Base-by-base conservation (phyloP, 1,140 invertebrate genomes). In the Physella acuta region DNA sequence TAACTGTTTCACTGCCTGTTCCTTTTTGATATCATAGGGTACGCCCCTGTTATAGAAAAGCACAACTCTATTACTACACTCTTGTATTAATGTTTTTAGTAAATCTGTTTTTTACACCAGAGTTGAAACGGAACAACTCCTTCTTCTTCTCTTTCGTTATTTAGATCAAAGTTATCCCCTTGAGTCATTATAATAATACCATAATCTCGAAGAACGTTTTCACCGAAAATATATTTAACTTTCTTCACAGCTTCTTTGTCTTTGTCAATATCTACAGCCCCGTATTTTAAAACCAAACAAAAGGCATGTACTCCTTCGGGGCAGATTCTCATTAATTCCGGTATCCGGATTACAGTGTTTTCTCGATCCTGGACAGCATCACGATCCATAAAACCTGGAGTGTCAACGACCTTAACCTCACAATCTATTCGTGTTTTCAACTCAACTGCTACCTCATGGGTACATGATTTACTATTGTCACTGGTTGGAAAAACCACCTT, bases 171-270 rank as follows among this genome's bases (percentile, higher is more conserved):
- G n/a, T 44, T 62, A 49, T 62, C 60, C 14, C 60, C 60, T 39
- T 49, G 28, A 1, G 60, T 62, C 60, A 62, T 62, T 11, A 62
- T 26, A 5, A 44, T 62, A 26, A 62, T 44, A 11, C 60, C 60
- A 30, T 49, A 62, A 49, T 62, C 44, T 37, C 36, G 31, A 26
- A 62, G 28, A 17, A 62, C 37, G 30, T 26, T 26, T 39, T 37
- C 36, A 49, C 60, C 60, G 28, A 62, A 62, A 11, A 49, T 62
- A 3, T 14, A 24, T 24, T 49, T 62, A 1, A 62, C 44, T 17
- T 34, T 34, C 17, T 58, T 34, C 30, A 58, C 16, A 8, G 56
- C 56, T 20, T 58, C 56, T 33, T 34, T 58, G 20, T 58, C 56
- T 34, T 58, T 30, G 1, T 34, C 36, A n/a, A 34, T 58, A 20